phyloP scores from a whole-genome alignment of 2,113 vertebrate genomes.

The Pteropus alecto region DNA sequence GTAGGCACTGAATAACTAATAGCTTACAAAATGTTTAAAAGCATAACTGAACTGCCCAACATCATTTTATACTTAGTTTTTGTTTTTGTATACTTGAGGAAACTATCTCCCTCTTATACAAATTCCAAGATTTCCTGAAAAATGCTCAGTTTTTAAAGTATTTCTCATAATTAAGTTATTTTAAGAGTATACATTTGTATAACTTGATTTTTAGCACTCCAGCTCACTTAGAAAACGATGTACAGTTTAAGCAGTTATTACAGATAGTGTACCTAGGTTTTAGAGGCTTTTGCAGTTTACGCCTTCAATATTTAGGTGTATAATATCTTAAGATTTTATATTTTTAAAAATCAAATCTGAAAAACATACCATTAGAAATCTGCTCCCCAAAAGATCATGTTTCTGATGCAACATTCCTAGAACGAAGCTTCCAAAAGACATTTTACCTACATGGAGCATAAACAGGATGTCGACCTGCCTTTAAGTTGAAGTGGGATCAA shows the following conservation, averaged over 20 bases:
- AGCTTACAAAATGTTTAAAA: background rate
- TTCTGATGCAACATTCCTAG: background rate
- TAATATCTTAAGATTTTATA: background rate
- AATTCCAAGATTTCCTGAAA: background rate
- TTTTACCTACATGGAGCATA: background rate
- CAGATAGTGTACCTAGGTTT: background rate
- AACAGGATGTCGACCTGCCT: background rate
- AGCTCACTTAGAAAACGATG: background rate
- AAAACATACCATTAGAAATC: conserved; percentile 27
- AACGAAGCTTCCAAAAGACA: background rate
- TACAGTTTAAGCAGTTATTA: conserved; percentile 24
- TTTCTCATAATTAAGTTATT: background rate
- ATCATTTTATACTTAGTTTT: background rate
- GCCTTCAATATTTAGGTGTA: background rate
- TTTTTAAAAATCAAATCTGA: conserved; percentile 16
- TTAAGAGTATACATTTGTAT: background rate
- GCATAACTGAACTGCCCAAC: background rate
- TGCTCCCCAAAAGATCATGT: background rate
- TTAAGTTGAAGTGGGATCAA: background rate
- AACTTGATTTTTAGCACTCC: background rate
- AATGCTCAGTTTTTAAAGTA: background rate
- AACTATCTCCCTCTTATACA: background rate
- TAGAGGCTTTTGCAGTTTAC: background rate
- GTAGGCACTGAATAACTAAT: background rate
- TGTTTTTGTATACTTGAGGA: background rate